Conservation (phyloP, 1,140 invertebrate species). For the Lerema accius region DNA sequence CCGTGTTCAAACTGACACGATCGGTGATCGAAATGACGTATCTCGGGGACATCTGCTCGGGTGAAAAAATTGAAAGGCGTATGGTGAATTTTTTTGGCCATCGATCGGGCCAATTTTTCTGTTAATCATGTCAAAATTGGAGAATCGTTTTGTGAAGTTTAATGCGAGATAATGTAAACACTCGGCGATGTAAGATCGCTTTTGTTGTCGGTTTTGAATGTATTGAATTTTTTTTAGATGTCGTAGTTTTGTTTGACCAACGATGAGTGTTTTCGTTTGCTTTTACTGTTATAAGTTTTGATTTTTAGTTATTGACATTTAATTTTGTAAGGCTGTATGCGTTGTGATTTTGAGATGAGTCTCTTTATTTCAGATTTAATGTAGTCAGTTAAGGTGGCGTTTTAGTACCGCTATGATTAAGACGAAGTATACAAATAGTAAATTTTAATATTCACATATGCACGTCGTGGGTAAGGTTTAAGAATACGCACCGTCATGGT, state of each 20-base stretch:
- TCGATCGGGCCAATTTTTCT: constrained; percentile 65
- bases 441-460: too few species aligned
- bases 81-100: constrained; percentile 47
- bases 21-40: constrained; percentile 57
- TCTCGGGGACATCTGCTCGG: constrained; percentile 54
- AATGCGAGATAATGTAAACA: constrained; percentile 59
- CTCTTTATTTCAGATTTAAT: too few species aligned
- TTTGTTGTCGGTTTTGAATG: constrained; percentile 43
- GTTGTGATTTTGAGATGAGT: too few species aligned
- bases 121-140: constrained; percentile 70
- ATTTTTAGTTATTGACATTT: too few species aligned
- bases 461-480: too few species aligned
- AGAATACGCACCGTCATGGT: too few species aligned
- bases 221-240: background rate
- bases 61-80: constrained; percentile 54
- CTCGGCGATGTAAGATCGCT: constrained; percentile 50
- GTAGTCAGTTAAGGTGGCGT: too few species aligned
- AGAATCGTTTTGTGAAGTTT: constrained; percentile 51
- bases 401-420: too few species aligned
- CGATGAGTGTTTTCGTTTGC: background rate
- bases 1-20: constrained; percentile 53
- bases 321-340: too few species aligned
- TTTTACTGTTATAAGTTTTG: background rate
- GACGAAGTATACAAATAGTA: too few species aligned
- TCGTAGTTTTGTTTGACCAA: background rate